phyloP scores from a whole-genome alignment of 2,797 vertebrate genomes.

The Garrulus glandarius region DNA sequence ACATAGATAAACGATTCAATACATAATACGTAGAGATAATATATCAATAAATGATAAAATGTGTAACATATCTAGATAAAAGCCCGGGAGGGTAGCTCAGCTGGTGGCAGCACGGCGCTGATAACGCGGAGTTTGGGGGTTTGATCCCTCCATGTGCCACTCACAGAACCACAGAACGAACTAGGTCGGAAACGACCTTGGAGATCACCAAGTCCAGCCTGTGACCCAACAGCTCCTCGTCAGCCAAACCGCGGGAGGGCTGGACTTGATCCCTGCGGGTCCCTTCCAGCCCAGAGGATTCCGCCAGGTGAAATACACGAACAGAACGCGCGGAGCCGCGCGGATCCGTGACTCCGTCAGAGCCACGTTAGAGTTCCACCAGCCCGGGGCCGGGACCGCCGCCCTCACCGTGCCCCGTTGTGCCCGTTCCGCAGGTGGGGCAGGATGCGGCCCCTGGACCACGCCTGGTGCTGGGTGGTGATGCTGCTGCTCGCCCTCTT shows the following conservation, averaged over 20 bases:
- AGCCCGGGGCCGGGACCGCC: not conserved
- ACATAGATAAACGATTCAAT: not conserved
- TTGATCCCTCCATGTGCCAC: not conserved
- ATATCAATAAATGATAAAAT: not conserved
- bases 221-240: too few relatives aligned
- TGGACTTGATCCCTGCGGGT: not conserved
- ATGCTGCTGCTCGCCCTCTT: conserved; percentile 31
- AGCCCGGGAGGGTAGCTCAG: not conserved
- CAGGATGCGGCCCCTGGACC: conserved; percentile 5
- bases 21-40: not conserved
- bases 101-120: not conserved
- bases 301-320: not conserved
- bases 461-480: not conserved
- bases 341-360: too few relatives aligned
- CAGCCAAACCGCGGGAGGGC: not conserved
- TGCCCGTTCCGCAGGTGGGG: not conserved
- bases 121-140: too few relatives aligned
- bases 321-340: not conserved
- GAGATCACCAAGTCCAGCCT: not conserved
- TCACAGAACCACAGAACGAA: too few relatives aligned
- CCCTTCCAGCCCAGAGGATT: too few relatives aligned
- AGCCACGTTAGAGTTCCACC: too few relatives aligned
- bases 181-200: too few relatives aligned
- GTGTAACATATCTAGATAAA: not conserved
- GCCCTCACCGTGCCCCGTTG: not conserved